phyloP scores from a whole-genome alignment of 2,113 vertebrate species.

The Chinchilla lanigera region DNA sequence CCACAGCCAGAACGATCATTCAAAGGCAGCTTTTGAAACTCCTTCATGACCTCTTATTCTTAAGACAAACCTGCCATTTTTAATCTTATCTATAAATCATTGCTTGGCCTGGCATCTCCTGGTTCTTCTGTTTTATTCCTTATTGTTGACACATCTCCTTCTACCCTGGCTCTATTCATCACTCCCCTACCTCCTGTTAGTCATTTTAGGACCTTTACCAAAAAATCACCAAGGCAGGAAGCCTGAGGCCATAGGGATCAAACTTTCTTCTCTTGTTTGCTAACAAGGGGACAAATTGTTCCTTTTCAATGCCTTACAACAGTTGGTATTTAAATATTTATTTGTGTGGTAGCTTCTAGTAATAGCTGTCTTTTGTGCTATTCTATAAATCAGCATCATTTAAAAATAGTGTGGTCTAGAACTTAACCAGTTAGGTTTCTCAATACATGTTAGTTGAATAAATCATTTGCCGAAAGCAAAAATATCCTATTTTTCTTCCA shows the following conservation, averaged over 20 bases:
- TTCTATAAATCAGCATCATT: not conserved
- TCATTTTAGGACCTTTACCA: not conserved
- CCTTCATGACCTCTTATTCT: not conserved
- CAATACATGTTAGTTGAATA: not conserved
- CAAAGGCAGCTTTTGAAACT: not conserved
- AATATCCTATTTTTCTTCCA: not conserved
- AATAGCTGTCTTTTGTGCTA: not conserved
- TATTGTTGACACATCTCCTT: rapidly evolving
- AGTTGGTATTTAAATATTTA: slow-evolving; percentile 9
- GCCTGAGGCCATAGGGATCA: not conserved
- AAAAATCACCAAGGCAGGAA: not conserved
- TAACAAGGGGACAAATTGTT: not conserved
- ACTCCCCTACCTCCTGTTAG: rapidly evolving
- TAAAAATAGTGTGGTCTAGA: not conserved
- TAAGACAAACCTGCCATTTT: not conserved
- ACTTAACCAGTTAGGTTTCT: not conserved
- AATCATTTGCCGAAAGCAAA: not conserved
- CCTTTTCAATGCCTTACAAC: not conserved
- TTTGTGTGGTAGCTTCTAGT: not conserved
- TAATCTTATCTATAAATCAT: not conserved
- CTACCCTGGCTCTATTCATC: rapidly evolving
- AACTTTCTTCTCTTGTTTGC: not conserved
- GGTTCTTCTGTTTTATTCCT: not conserved
- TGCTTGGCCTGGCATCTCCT: too few relatives aligned
- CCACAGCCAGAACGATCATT: not conserved